A percentile compares a stretch with the other conserved stretches of the same genome.
These are phyloP conservation scores for Alligator sinensis DNA, from an alignment of 2,113 vertebrate species.

Conservation along the genomic window DNA sequence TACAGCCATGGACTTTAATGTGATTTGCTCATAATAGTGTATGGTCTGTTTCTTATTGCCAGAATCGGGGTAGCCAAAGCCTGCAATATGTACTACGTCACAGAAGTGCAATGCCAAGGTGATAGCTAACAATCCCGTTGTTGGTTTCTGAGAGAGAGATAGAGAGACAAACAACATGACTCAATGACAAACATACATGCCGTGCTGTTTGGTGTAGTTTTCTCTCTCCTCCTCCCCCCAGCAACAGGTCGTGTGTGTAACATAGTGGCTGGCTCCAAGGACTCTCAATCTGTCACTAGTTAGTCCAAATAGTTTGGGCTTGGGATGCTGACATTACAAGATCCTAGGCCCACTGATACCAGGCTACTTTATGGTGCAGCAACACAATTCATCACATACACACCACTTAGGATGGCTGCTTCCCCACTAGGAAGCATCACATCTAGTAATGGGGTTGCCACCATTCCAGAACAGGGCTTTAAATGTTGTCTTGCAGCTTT, in stretches of 20 bases:
- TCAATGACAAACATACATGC: neutral
- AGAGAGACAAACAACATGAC: neutral
- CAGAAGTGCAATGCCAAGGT: slow-evolving; percentile 94
- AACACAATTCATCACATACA: neutral
- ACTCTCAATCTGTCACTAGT: too few relatives aligned
- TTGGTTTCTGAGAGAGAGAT: slow-evolving; percentile 80
- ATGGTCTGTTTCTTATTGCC: slow-evolving; percentile 85
- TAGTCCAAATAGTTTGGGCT: too few relatives aligned
- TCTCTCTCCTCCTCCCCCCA: neutral
- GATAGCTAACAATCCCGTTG: slow-evolving; percentile 91
- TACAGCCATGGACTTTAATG: slow-evolving; percentile 92
- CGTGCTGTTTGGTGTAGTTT: neutral
- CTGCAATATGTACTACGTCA: slow-evolving; percentile 90
- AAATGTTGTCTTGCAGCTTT: neutral
- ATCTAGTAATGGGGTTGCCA: neutral
- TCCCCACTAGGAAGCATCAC: neutral
- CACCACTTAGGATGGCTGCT: neutral
- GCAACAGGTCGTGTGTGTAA: neutral
- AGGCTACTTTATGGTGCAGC: neutral
- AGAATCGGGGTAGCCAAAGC: slow-evolving; percentile 90
- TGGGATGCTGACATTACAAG: neutral
- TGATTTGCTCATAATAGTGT: slow-evolving; percentile 91
- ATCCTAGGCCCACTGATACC: neutral
- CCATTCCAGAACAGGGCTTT: neutral
- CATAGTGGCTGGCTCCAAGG: neutral